Evolutionary conservation across 2,113 vertebrate genomes (phyloP), one percentile per base, ranked within the genome.

Genomic region (Vulpes lagopus): DNA sequence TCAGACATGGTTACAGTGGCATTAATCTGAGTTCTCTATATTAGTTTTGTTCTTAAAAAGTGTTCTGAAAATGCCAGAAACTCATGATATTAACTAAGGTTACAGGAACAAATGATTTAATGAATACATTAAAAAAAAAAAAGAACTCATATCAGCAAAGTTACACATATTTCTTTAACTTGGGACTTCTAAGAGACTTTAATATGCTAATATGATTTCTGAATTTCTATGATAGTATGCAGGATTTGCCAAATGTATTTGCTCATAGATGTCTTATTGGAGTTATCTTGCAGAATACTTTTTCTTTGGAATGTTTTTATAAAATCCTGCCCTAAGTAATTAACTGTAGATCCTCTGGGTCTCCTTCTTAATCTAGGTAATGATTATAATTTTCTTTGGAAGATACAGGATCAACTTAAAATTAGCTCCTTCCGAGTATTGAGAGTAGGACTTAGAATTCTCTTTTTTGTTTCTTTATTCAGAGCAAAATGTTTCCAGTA

Each of bases 191-290:
- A 71, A 67, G 27, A 80, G 32, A 22, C 49, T 53, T 76, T 86
- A 60, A 55, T 78, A 73, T 89, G 35, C 27, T 96, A 84, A 96
- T 55, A 3, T 32, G 53, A 20, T 82, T 96, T 89, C 38, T 87
- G 67, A 97, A 93, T 87, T 79, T 94, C 79, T 65, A 3, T 57
- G 25, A 81, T 27, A 64, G 14, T 20, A 10, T 78, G 30, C 17
- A 91, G 43, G 20, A 78, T 96, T 80, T 87, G 38, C 16, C 67
- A 64, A 74, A 92, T 74, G 49, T 71, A 81, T 95, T 84, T 91
- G 10, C 5, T 17, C 25, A 83, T 43, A 86, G 73, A 92, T 81
- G 0, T 15, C 10, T 89, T 73, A 43, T 11, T 95, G 71, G 35
- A 91, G 64, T 32, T 17, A 90, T 60, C 62, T 62, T 88, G 38